phyloP scores from a whole-genome alignment of 2,797 vertebrate species.

The Perodicticus potto region DNA sequence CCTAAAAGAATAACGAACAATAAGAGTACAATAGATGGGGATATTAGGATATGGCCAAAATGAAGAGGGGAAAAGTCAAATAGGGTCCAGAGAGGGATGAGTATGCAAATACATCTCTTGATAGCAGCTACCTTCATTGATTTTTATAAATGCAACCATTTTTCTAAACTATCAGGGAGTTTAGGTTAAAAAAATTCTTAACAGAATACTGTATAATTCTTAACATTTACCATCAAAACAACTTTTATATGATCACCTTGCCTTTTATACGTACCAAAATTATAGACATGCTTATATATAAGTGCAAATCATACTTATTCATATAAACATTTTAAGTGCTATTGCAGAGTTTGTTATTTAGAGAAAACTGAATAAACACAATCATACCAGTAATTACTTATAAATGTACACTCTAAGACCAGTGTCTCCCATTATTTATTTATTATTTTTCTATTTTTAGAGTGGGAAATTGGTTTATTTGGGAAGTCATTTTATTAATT shows the following conservation, averaged over 20 bases:
- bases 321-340: neutral
- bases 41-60: neutral
- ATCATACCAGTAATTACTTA: neutral
- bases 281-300: neutral
- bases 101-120: neutral
- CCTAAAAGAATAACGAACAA: neutral
- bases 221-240: neutral
- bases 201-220: neutral
- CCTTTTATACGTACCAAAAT: neutral
- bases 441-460: neutral
- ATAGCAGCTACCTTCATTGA: neutral
- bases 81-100: neutral
- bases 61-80: neutral
- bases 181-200: conserved; percentile 1
- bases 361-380: neutral
- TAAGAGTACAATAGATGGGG: neutral
- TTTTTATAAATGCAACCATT: neutral
- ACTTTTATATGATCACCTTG: neutral
- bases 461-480: too few species aligned
- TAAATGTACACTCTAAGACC: neutral
- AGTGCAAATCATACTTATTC: neutral
- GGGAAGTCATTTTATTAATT: too few species aligned
- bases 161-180: neutral
- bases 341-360: neutral
- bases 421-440: neutral